Base-by-base conservation (phyloP, 2,113 vertebrate species). In the Ctenodactylus gundi region DNA sequence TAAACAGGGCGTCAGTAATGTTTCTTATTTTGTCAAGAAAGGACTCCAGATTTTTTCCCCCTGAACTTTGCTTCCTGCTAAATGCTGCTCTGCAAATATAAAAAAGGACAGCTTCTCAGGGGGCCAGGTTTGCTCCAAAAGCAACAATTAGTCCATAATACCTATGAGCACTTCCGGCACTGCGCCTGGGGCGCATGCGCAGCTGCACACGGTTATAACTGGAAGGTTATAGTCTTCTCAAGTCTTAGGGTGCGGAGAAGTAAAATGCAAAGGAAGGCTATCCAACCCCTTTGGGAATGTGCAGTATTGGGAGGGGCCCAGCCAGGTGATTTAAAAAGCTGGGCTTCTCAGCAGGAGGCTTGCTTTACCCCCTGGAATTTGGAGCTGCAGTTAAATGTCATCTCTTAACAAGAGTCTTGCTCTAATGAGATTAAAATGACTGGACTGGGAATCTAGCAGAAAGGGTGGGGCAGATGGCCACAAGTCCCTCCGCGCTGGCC, bases 101-200 rank as follows among this genome's bases (percentile, higher is more conserved):
- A 96, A 92, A 95, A 92, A 68, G 41, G 94, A 88, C 60, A 64
- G 84, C 90, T 97, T 97, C 97, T 96, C 96, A 80, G 95, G 94
- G 83, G 97, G 90, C 60, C 87, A 27, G 0, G 82, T 96, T 88
- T 90, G 57, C 77, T 95, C 84, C 95, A 92, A 93, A 75, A 96
- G 93, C 95, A 95, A 88, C 86, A 96, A 96, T 93, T 86, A 96
- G 83, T 53, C 36, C 27, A 58, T 64, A 76, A 60, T 65, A 53
- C 95, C 94, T 95, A 44, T 70, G 31, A 87, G 70, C 55, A 60
- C 41, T 87, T 70, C 44, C 21, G 60, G 81, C 18, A 1, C 72
- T 34, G 41, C 13, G 14, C 57, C 29, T 44, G 27, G 51, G 55
- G n/a, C 70, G 57, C 51, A 53, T 4, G 23, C n/a, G 84, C 70